Evolutionary conservation across 1,140 invertebrate genomes (phyloP), one percentile per base, ranked within the genome.

Genomic region (Zophobas atratus): DNA sequence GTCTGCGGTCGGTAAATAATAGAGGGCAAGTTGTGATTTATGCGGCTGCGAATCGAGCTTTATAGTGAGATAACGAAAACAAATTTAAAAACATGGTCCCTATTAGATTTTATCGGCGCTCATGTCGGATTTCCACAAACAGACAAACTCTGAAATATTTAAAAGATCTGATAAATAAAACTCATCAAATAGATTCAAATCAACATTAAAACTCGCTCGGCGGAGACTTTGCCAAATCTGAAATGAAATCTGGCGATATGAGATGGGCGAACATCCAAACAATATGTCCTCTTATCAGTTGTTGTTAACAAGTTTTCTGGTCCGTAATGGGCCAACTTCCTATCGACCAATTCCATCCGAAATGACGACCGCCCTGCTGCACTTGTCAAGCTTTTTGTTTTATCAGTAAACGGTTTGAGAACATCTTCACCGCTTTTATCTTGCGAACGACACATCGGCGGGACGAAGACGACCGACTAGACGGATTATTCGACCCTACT

Each of bases 221-320:
- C 76, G 49, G 57, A 39, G 78, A 55, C 60, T 49, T 73, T 73
- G 77, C 78, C 80, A 84, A 81, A 85, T 86, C 85, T 86, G 80
- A 86, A 86, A 86, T 86, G 84, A 81, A 84, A 84, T 82, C 79
- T 74, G 77, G 67, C 39, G 80, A 79, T 84, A 80, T 80, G 79
- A 82, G 81, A 84, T 83, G 80, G 82, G 81, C 84, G 74, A 82
- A 80, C 83, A 82, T 85, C 82, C 84, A 84, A 83, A 84, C 84
- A 85, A 85, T 85, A 86, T 85, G 84, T 82, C 82, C 79, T 77
- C 82, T 84, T 86, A 86, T 86, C 85, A 81, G 79, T 81, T 77
- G 80, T 81, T 83, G 84, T 84, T 85, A 85, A 84, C 84, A 86
- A 86, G 82, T 86, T 86, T 86, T 84, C 83, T 84, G 81, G 81